A percentile compares a stretch with the other conserved stretches of the same genome.
Conservation (phyloP, 1,140 invertebrate genomes). For the Zaprionus davidi region DNA sequence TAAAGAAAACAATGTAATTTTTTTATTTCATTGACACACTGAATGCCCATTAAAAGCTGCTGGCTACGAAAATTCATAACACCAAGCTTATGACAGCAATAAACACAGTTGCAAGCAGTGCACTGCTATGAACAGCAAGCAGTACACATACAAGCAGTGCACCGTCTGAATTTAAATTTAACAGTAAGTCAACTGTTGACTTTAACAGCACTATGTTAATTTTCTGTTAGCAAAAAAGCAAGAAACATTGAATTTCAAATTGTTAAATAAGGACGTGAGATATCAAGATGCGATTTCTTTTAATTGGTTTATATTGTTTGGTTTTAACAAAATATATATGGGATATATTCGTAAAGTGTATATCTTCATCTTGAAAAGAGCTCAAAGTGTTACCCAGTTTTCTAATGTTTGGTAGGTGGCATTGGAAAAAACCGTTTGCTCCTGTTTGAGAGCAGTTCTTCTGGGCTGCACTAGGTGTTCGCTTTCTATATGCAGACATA, state of each 20-base stretch:
- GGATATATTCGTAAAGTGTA: too few species aligned
- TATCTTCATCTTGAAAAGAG: too few species aligned
- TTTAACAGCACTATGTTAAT: not conserved
- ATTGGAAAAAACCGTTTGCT: too few species aligned
- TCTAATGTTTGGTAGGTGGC: too few species aligned
- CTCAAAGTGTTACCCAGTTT: too few species aligned
- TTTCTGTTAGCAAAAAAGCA: not conserved
- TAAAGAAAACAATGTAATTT: not conserved
- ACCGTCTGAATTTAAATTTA: conserved; percentile 5
- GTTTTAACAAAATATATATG: too few species aligned
- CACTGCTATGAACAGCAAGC: not conserved
- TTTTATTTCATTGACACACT: not conserved
- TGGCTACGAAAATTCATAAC: not conserved
- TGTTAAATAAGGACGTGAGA: too few species aligned
- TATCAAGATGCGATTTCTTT: too few species aligned
- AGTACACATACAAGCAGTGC: not conserved
- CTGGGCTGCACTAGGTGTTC: not conserved
- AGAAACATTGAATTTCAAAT: too few species aligned
- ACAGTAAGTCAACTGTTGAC: too few species aligned
- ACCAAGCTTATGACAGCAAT: not conserved
- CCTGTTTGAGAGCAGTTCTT: too few species aligned
- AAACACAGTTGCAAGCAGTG: not conserved
- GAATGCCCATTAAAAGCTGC: not conserved
- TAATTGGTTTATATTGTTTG: too few species aligned
- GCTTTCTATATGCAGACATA: not conserved